phyloP scores from a whole-genome alignment of 2,113 vertebrate species.

The Myiozetetes cayanensis region DNA sequence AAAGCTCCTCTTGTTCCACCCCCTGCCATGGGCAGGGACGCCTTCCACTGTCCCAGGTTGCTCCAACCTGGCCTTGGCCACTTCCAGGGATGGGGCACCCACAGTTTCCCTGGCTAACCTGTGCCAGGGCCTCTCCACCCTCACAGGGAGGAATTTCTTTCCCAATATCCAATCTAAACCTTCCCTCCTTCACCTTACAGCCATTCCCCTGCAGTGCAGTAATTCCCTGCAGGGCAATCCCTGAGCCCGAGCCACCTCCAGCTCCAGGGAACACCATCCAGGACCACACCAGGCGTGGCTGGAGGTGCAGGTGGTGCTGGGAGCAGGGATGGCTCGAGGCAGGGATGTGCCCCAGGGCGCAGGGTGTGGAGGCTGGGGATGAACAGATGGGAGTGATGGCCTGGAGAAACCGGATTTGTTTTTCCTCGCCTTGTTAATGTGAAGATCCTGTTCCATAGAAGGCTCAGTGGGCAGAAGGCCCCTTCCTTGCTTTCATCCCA shows the following conservation, averaged over 20 bases:
- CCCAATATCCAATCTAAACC: not conserved
- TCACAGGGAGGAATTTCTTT: not conserved
- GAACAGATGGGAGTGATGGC: accelerated
- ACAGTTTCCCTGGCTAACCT: not conserved
- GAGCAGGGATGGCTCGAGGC: not conserved
- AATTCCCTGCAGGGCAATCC: not conserved
- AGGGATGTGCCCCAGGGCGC: not conserved
- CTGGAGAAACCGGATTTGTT: not conserved
- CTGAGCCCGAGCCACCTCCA: not conserved
- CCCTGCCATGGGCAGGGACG: not conserved
- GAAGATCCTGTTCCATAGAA: not conserved
- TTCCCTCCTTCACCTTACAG: no score
- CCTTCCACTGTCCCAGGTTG: not conserved
- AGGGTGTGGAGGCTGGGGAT: accelerated
- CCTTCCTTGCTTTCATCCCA: not conserved
- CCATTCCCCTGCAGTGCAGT: not conserved
- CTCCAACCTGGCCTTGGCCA: not conserved
- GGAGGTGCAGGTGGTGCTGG: not conserved
- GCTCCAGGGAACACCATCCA: not conserved
- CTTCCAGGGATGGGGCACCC: not conserved
- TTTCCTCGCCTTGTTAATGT: not conserved
- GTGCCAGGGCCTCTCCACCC: no score
- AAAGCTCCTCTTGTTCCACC: not conserved
- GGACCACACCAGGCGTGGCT: not conserved
- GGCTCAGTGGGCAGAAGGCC: not conserved